phyloP scores from a whole-genome alignment of 2,113 vertebrate genomes.

The Chionis minor region DNA sequence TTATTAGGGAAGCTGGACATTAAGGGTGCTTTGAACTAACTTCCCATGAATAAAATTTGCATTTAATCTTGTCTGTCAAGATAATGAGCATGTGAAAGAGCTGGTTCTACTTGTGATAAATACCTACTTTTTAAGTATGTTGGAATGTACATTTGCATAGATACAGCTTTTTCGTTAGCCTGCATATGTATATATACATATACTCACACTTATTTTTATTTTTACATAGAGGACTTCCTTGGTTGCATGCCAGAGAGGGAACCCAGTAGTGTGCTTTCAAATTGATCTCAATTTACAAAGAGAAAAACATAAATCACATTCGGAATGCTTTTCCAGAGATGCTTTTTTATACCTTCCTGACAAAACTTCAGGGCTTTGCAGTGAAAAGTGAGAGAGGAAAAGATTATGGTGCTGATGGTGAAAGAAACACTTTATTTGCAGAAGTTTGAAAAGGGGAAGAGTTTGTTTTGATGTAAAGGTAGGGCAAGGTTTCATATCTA shows the following conservation, averaged over 20 bases:
- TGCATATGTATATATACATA: neutral
- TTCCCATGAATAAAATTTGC: constrained; percentile 25
- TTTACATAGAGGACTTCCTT: neutral
- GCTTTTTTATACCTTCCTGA: neutral
- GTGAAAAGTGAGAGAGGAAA: neutral
- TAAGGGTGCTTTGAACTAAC: constrained; percentile 27
- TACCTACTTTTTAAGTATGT: neutral
- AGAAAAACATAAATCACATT: neutral
- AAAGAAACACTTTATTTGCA: neutral
- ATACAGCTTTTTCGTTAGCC: neutral
- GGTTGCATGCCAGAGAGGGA: neutral
- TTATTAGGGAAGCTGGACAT: constrained; percentile 37
- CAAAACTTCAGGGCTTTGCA: neutral
- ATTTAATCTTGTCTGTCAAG: neutral
- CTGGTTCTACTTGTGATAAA: neutral
- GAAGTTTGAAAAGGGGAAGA: neutral
- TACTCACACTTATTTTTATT: neutral
- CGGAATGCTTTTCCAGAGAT: neutral
- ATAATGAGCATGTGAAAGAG: neutral
- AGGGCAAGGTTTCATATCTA: neutral
- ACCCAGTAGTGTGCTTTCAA: neutral
- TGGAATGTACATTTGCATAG: constrained; percentile 8
- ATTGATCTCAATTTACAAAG: neutral
- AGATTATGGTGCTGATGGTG: neutral
- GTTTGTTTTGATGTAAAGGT: neutral